Conservation (phyloP, 2,888 invertebrate genomes). For the Escarpia spicata region DNA sequence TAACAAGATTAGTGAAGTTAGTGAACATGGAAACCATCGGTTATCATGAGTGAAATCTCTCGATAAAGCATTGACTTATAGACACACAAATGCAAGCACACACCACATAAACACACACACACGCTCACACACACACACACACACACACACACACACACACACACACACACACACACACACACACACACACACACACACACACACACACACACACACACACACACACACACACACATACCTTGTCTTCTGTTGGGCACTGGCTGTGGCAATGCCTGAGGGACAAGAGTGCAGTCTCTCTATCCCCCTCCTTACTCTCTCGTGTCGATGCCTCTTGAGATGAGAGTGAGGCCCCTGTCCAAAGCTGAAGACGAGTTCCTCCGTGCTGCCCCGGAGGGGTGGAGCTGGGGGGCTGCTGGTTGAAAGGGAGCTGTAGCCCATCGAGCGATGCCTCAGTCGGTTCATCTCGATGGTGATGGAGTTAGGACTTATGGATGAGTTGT, state of each 20-base stretch:
- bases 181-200: neutral
- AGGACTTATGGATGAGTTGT: neutral
- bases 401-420: neutral
- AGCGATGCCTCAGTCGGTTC: neutral
- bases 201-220: neutral
- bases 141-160: neutral
- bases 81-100: too few relatives aligned
- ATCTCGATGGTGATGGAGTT: neutral
- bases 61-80: too few relatives aligned
- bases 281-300: constrained; percentile 9
- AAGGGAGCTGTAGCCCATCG: neutral
- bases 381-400: neutral
- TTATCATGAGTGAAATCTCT: too few relatives aligned
- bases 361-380: neutral
- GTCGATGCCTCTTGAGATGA: neutral
- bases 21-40: too few relatives aligned
- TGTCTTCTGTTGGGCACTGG: neutral
- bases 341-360: neutral
- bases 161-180: neutral
- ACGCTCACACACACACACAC: neutral
- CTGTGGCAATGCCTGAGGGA: neutral
- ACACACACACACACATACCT: constrained; percentile 4
- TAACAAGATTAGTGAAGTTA: too few relatives aligned
- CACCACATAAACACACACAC: too few relatives aligned
- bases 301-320: neutral